Conservation (phyloP, 2,113 vertebrate species). For the Lepus timidus region DNA sequence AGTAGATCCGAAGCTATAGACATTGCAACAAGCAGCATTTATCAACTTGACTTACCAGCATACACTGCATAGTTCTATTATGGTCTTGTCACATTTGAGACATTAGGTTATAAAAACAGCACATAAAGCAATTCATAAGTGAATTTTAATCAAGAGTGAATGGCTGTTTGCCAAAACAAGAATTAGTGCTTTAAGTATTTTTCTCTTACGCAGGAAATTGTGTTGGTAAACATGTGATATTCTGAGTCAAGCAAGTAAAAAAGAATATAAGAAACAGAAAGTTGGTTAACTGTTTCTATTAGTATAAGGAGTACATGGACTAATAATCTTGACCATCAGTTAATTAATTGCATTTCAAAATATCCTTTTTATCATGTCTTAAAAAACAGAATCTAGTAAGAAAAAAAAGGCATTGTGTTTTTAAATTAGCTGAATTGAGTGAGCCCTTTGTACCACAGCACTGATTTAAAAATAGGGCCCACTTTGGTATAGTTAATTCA, state of each 20-base stretch:
- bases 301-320: not conserved
- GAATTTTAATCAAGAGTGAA: not conserved
- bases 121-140: not conserved
- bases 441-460: not conserved
- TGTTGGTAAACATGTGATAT: not conserved
- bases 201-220: not conserved
- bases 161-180: not conserved
- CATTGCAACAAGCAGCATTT: not conserved
- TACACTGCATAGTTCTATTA: not conserved
- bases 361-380: not conserved
- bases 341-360: not conserved
- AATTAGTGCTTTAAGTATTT: not conserved
- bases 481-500: not conserved
- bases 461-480: not conserved
- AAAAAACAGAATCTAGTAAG: constrained; percentile 17
- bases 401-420: not conserved
- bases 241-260: constrained; percentile 5
- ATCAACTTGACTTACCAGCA: not conserved
- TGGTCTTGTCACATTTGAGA: not conserved
- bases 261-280: not conserved
- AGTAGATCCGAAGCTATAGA: not conserved
- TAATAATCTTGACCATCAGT: not conserved
- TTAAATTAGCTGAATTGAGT: not conserved
- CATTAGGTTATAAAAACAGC: not conserved
- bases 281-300: not conserved